A percentile compares a stretch with the other conserved stretches of the same genome.
phyloP scores from a whole-genome alignment of 2,113 vertebrate genomes.

The Litocranius walleri region DNA sequence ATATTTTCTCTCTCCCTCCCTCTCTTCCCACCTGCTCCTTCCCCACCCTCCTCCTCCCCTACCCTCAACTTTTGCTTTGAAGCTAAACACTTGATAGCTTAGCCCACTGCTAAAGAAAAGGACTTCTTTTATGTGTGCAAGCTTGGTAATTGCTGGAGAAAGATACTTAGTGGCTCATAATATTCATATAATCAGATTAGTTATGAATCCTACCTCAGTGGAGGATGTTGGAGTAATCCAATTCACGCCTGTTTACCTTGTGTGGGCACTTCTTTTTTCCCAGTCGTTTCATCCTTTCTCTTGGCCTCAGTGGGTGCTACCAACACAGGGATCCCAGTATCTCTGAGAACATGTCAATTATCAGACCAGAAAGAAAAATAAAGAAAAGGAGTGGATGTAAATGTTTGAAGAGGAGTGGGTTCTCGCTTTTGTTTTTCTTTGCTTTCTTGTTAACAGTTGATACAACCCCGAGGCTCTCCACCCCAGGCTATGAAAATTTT shows the following conservation, averaged over 20 bases:
- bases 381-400: neutral
- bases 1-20: neutral
- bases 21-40: neutral
- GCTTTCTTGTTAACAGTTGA: neutral
- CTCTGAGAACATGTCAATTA: conserved; percentile 44
- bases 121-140: conserved; percentile 88
- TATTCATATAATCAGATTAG: conserved; percentile 96
- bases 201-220: conserved; percentile 83
- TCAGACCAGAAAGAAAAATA: neutral
- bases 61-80: conserved; percentile 78
- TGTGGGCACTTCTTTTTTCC: neutral
- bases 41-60: neutral
- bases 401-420: neutral
- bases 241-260: conserved; percentile 77
- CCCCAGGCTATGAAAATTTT: neutral
- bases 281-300: conserved; percentile 49
- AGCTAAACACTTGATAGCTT: conserved; percentile 91
- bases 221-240: conserved; percentile 82
- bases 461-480: neutral
- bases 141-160: conserved; percentile 96
- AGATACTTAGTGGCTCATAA: conserved; percentile 91
- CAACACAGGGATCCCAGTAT: conserved; percentile 11
- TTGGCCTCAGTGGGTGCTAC: conserved; percentile 34
- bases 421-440: neutral
- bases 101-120: conserved; percentile 89